Evolutionary conservation across 2,888 invertebrate species (phyloP), one percentile per base, ranked within the genome.

Genomic region (Dysmachus trigonus): DNA sequence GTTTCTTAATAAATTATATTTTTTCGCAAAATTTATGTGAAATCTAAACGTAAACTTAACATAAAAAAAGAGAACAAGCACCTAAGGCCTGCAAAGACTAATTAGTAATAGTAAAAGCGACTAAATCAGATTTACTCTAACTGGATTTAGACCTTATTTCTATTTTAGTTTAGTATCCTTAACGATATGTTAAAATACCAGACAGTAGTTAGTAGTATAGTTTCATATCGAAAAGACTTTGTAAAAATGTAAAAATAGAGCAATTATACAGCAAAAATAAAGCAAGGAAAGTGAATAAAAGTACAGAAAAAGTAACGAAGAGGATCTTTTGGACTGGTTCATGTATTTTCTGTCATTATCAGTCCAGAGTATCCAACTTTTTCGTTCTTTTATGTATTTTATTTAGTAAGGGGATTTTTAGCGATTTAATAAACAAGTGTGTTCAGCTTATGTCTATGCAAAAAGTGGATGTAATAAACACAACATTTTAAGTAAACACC

Each of bases 241-340:
- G 79, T 79, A 79, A 79, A 79, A 79, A 79, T 79, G 79, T 79
- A 79, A 79, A 79, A 79, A 79, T 47, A 79, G 22, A 76, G 33
- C 73, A 73, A 31, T 33, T 33, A 73, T 33, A 73, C 62, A 33
- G 33, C 33, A 62, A 62, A 15, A 73, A 73, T n/a, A 73, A 31
- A 73, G 73, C 73, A 31, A 73, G 33, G n/a, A 31, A 33, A 1
- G 73, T 73, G 33, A 73, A 31, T 73, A 73, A 31, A 62, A 73
- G 31, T 31, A 31, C 31, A 76, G 35, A 10, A 41, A 38, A 76
- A 38, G 22, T 22, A n/a, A 76, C 33, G 35, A 7, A 2, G 22
- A 41, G 22, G 33, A n/a, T 6, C 6, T 30, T 4, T 7, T 73
- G 35, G 76, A 22, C 76, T 22, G 22, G 7, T 27, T 22, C 22